Evolutionary conservation across 2,888 invertebrate genomes (phyloP).

Genomic region (Acanthosoma haemorrhoidale): DNA sequence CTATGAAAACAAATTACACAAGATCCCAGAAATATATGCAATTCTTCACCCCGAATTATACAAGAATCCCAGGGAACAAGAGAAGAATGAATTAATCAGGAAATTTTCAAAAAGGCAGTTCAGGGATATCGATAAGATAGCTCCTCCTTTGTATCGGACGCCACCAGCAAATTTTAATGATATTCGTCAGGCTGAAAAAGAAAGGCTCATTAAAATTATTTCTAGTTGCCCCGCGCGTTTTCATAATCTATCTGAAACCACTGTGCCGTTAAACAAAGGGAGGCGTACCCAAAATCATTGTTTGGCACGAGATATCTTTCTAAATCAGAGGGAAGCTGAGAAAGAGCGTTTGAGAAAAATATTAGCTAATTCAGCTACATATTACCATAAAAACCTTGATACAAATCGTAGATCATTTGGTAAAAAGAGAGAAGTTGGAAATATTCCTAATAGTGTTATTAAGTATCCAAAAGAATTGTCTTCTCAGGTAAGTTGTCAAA

Average conservation of each 20-base stretch:
- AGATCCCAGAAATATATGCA: conserved; percentile 36
- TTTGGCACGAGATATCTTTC: neutral
- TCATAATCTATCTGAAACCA: conserved; percentile 27
- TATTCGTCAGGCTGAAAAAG: conserved; percentile 35
- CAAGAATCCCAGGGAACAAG: conserved; percentile 33
- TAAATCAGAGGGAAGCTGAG: conserved; percentile 34
- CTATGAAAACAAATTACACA: conserved; percentile 9
- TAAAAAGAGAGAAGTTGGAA: too few species aligned
- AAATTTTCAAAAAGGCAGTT: conserved; percentile 32
- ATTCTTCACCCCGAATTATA: conserved; percentile 37
- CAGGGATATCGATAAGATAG: conserved; percentile 1
- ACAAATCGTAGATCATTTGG: neutral
- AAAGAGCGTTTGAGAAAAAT: conserved; percentile 36
- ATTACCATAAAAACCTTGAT: conserved; percentile 10
- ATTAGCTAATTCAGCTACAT: conserved; percentile 32
- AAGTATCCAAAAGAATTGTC: too few species aligned
- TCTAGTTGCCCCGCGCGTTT: conserved; percentile 34
- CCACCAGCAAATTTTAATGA: conserved; percentile 24
- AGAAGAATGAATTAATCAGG: conserved; percentile 32
- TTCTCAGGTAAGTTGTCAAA: too few species aligned
- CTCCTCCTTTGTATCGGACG: conserved; percentile 4
- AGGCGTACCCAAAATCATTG: neutral
- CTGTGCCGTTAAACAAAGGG: neutral
- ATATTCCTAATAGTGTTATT: too few species aligned
- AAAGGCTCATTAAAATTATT: conserved; percentile 34